phyloP scores from a whole-genome alignment of 2,113 vertebrate species.

The Odocoileus hemionus region DNA sequence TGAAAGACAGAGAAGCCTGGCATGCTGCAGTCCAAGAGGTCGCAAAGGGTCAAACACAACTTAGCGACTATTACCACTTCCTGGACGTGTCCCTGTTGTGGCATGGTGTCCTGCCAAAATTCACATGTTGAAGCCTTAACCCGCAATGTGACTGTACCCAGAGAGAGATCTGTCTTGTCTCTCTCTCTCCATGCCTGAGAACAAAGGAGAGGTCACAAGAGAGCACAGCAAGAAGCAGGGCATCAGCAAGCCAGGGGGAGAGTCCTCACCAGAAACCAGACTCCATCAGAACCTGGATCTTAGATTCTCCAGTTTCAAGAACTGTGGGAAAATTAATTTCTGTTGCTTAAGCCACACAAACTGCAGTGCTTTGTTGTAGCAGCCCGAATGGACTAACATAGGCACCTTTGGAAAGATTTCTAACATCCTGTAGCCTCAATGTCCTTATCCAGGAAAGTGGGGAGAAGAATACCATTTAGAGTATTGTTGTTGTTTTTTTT shows the following conservation, averaged over 20 bases:
- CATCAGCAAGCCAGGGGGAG: neutral
- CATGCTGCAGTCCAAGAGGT: neutral
- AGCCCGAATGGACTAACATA: neutral
- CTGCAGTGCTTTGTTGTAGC: neutral
- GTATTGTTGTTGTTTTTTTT: neutral
- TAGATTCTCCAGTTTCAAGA: neutral
- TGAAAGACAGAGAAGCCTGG: neutral
- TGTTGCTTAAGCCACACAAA: neutral
- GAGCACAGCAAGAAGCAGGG: neutral
- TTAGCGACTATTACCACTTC: neutral
- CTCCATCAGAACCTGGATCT: neutral
- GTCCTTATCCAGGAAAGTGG: neutral
- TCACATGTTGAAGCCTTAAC: neutral
- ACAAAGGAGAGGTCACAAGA: neutral
- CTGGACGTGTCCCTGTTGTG: neutral
- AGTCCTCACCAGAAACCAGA: neutral
- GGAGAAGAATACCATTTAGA: neutral
- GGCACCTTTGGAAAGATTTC: neutral
- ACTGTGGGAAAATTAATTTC: neutral
- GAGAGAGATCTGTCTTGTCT: neutral
- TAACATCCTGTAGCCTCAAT: neutral
- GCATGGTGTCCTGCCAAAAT: neutral
- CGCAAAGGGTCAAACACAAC: neutral
- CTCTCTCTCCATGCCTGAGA: neutral
- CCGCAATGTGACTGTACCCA: neutral